A percentile compares a stretch with the other conserved stretches of the same genome.
phyloP scores from a whole-genome alignment of 2,888 invertebrate species.

The Glaucopsyche alexis region DNA sequence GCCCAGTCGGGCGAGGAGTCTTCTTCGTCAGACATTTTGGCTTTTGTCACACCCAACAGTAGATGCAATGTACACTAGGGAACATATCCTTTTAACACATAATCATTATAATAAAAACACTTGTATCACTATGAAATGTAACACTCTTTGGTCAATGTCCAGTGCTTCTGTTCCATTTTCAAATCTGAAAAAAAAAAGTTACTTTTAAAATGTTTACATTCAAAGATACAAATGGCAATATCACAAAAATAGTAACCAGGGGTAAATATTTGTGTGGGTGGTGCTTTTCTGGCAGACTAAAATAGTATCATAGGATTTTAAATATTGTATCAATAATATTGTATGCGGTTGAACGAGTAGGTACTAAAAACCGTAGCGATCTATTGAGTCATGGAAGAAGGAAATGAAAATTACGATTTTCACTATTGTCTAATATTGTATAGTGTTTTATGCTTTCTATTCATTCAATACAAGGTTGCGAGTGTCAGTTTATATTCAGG shows the following conservation, averaged over 20 bases:
- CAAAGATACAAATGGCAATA: background rate
- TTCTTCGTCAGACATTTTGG: conserved; percentile 74
- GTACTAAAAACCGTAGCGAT: conserved; percentile 10
- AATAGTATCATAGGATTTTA: background rate
- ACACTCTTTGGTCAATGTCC: conserved; percentile 49
- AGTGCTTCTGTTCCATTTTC: conserved; percentile 47
- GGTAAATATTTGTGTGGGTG: conserved; percentile 23
- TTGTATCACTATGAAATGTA: conserved; percentile 47
- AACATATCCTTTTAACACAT: conserved; percentile 49
- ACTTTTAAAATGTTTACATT: conserved; percentile 2
- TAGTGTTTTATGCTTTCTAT: conserved; percentile 70
- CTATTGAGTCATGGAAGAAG: conserved; percentile 42
- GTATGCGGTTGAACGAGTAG: background rate
- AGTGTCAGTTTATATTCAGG: conserved; percentile 67
- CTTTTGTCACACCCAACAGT: conserved; percentile 37
- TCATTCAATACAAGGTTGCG: conserved; percentile 67
- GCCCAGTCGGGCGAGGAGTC: conserved; percentile 71
- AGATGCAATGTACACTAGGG: conserved; percentile 43
- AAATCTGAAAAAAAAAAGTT: conserved; percentile 45
- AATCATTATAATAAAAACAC: conserved; percentile 44
- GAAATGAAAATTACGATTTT: conserved; percentile 57
- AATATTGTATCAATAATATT: conserved; percentile 9
- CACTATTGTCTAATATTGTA: conserved; percentile 62
- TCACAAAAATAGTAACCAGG: conserved; percentile 23
- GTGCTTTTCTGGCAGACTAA: conserved; percentile 8